Evolutionary conservation across 2,888 invertebrate genomes (phyloP).

Genomic region (Ornithoptera priamus): DNA sequence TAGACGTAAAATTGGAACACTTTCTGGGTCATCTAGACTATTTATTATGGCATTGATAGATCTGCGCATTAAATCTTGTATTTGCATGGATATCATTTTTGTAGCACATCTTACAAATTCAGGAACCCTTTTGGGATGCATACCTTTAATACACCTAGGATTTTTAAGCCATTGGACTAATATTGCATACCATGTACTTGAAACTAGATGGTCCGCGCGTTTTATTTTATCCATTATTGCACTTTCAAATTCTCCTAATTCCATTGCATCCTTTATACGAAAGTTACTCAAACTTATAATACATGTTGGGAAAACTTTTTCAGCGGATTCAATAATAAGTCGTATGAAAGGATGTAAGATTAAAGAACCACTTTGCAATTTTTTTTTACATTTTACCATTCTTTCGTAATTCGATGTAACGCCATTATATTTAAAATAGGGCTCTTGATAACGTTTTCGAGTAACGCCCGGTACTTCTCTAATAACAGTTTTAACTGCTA

Average conservation of each 20-base stretch:
- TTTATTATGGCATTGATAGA: slow-evolving; percentile 83
- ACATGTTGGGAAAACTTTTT: slow-evolving; percentile 71
- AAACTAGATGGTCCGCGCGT: slow-evolving; percentile 66
- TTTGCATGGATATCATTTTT: slow-evolving; percentile 77
- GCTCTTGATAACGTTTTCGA: slow-evolving; percentile 67
- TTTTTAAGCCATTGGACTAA: slow-evolving; percentile 73
- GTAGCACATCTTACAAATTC: slow-evolving; percentile 68
- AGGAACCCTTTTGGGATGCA: slow-evolving; percentile 60
- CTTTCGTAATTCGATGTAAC: slow-evolving; percentile 80
- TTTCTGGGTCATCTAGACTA: slow-evolving; percentile 71
- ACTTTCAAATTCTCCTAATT: slow-evolving; percentile 55
- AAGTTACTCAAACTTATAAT: slow-evolving; percentile 78
- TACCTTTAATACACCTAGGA: slow-evolving; percentile 66
- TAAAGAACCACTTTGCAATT: slow-evolving; percentile 78
- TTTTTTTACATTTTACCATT: slow-evolving; percentile 79
- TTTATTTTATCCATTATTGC: slow-evolving; percentile 64
- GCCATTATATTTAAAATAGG: slow-evolving; percentile 82
- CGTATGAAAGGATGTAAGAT: slow-evolving; percentile 83
- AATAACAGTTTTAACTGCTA: slow-evolving; percentile 83
- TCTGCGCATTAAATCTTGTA: slow-evolving; percentile 83
- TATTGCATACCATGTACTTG: slow-evolving; percentile 69
- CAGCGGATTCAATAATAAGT: slow-evolving; percentile 77
- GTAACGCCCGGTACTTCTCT: slow-evolving; percentile 79
- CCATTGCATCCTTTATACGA: slow-evolving; percentile 62
- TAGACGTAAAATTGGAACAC: slow-evolving; percentile 82